Percentiles rank a stretch among this genome's conserved stretches.
phyloP scores from a whole-genome alignment of 2,113 vertebrate genomes.

The Notiomystis cincta region DNA sequence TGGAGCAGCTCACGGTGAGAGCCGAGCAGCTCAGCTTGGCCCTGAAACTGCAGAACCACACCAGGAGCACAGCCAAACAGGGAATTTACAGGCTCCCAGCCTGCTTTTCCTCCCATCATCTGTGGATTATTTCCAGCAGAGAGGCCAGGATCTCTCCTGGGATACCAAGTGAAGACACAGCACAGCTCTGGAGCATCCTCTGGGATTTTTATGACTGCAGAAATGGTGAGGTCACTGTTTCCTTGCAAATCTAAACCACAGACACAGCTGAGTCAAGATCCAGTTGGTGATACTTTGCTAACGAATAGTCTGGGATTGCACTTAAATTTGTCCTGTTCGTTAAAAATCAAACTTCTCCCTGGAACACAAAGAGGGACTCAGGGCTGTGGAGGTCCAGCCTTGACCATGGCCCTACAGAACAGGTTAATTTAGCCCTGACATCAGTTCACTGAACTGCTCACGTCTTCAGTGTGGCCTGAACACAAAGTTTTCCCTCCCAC shows the following conservation, averaged over 20 bases:
- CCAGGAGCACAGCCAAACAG: not conserved
- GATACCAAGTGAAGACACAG: not conserved
- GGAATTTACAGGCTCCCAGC: not conserved
- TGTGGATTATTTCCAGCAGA: not conserved
- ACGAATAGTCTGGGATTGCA: not conserved
- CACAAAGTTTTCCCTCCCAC: not conserved
- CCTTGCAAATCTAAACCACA: not conserved
- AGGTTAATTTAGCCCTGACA: not conserved
- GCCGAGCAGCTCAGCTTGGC: no score
- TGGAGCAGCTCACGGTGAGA: not conserved
- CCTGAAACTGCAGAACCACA: not conserved
- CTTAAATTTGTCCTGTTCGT: not conserved
- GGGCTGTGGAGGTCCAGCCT: not conserved
- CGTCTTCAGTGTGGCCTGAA: not conserved
- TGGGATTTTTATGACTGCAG: not conserved
- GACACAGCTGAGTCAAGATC: not conserved
- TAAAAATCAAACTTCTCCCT: not conserved
- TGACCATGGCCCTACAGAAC: accelerated
- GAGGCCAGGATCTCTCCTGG: accelerated
- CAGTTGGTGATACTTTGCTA: not conserved
- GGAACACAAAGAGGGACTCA: not conserved
- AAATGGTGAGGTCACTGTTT: not conserved
- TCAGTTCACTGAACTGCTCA: not conserved
- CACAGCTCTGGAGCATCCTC: not conserved
- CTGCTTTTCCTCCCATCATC: not conserved